A percentile compares a stretch with the other conserved stretches of the same genome.
Conservation (phyloP, 2,113 vertebrate species). For the Megaceryle torquata region DNA sequence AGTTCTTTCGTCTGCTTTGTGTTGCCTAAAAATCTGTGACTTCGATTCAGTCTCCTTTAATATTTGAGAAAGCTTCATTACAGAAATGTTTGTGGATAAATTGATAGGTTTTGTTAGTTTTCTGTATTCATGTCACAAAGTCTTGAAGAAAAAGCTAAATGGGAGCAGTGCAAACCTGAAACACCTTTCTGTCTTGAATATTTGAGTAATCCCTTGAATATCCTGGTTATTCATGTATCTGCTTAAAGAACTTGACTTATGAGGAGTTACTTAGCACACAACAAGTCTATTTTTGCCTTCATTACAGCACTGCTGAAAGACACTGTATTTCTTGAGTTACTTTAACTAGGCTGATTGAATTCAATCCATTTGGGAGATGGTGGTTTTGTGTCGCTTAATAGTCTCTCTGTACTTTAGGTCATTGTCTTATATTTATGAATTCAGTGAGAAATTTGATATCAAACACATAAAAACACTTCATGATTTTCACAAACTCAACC, state of each 20-base stretch:
- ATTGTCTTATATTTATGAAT: neutral
- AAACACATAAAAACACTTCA: neutral
- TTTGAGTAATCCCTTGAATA: neutral
- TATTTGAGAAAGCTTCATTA: neutral
- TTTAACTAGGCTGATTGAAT: neutral
- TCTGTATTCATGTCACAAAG: neutral
- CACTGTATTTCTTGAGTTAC: neutral
- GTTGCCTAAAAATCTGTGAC: neutral
- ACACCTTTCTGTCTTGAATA: neutral
- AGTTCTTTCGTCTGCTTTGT: neutral
- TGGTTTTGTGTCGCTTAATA: neutral
- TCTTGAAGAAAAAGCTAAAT: neutral
- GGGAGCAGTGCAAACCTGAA: neutral
- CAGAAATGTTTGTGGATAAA: neutral
- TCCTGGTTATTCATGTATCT: neutral
- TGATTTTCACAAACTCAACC: neutral
- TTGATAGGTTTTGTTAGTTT: neutral
- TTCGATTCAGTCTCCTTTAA: neutral
- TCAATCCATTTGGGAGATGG: neutral
- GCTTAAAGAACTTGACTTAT: neutral
- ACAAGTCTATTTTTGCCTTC: neutral
- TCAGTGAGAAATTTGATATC: neutral
- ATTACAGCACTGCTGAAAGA: neutral
- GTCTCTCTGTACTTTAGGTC: neutral
- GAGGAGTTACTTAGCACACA: neutral